Percentiles rank a stretch among this genome's conserved stretches.
These are phyloP conservation scores for Acridotheres tristis DNA, from an alignment of 2,797 vertebrate species.

Conservation along the genomic window DNA sequence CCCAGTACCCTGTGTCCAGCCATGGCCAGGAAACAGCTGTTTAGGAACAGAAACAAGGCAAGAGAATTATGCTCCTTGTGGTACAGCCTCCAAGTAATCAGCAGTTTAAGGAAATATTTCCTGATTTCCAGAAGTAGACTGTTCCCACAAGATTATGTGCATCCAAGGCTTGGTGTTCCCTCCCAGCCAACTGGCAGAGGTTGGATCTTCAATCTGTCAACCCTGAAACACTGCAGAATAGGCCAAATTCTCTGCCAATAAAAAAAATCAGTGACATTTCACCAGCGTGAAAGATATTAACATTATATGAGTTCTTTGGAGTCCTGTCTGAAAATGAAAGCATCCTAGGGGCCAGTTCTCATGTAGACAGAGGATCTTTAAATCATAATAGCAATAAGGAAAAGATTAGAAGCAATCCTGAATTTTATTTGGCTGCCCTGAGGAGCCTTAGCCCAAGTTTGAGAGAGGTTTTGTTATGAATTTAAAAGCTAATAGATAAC, in stretches of 20 bases:
- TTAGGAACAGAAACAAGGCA: slow-evolving; percentile 38
- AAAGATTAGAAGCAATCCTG: background rate
- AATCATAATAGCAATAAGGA: background rate
- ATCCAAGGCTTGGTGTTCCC: background rate
- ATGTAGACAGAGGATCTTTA: background rate
- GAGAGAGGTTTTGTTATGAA: background rate
- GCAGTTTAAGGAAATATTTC: slow-evolving; percentile 36
- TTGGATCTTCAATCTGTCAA: background rate
- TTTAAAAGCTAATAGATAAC: background rate
- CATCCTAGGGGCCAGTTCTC: background rate
- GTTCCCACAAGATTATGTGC: slow-evolving; percentile 25
- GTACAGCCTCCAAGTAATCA: slow-evolving; percentile 29
- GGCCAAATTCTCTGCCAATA: background rate
- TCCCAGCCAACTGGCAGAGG: slow-evolving; percentile 24
- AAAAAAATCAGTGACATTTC: background rate
- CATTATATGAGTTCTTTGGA: background rate
- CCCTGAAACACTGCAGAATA: background rate
- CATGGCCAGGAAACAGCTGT: slow-evolving; percentile 41
- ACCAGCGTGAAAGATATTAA: background rate
- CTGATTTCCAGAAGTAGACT: slow-evolving; percentile 38
- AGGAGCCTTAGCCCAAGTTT: background rate
- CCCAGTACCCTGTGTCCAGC: background rate
- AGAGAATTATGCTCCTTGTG: background rate
- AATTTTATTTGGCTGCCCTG: background rate
- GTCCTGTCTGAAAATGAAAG: background rate